Evolutionary conservation across 2,113 vertebrate species (phyloP), one percentile per base, ranked within the genome.

Genomic region (Cebus imitator): DNA sequence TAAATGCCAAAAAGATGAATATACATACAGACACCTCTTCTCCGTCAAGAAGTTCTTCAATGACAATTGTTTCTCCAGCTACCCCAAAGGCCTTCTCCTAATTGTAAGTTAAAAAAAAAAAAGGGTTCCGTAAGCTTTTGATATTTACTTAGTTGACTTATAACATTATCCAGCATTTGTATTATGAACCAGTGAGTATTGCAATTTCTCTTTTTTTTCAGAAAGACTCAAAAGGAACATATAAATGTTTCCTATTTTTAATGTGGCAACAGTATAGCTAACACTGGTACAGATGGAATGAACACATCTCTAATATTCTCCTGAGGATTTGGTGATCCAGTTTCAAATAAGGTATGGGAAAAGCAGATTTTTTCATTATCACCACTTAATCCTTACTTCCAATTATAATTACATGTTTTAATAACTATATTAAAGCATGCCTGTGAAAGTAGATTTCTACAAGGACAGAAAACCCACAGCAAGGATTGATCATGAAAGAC

Each of bases 1-100:
- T 18, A 21, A 68, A 68, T 48, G 20, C 18, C 61, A 32, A 64
- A 84, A 84, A 57, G 48, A 52, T 18, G 57, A 80, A 64, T 61
- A 81, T 93, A 99, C 99, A 97, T 98, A 99, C 99, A 93, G 99
- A 99, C 81, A 99, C 99, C 96, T 99, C 99, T 98, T 99, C 99
- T 96, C 99, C 99, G 94, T 99, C 99, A 27, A 99, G 99, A 35
- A 99, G 98, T 96, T 99, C 99, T 97, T 99, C 99, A 70, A 99
- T 98, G 95, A 99, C 99, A 94, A 99, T 98, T 0, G 99, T 99
- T 95, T 99, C 99, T 45, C 99, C 99, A 18, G 99, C 99, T 5
- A 99, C 96, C 95, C 99, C 99, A 94, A 99, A 99, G 5, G 99
- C 98, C 97, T 99, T 98, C 48, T 99, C 99, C 99, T 99, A 92